Base-by-base conservation (phyloP, 1,140 invertebrate species). In the Lysiphlebus fabarum region DNA sequence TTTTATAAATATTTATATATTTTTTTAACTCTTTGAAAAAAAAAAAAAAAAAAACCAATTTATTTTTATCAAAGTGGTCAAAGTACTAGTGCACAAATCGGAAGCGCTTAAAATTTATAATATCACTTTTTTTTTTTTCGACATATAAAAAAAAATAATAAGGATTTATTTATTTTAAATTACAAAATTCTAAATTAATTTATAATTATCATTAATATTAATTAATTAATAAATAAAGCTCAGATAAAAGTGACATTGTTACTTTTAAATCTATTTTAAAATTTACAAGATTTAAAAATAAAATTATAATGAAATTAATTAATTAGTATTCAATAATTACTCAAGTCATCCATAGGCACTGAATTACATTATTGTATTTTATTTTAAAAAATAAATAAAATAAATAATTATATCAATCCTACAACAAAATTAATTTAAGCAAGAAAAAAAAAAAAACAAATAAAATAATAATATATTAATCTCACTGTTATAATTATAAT, bases 281-380 rank as follows among this genome's bases (percentile, higher is more conserved):
- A n/a, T n/a, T n/a, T n/a, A n/a, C n/a, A n/a, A n/a, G n/a, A n/a
- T n/a, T n/a, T n/a, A n/a, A n/a, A n/a, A n/a, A n/a, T n/a, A n/a
- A n/a, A n/a, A n/a, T n/a, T n/a, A n/a, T n/a, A n/a, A n/a, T n/a
- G n/a, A n/a, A n/a, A n/a, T n/a, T n/a, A n/a, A n/a, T n/a, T n/a
- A n/a, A n/a, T n/a, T n/a, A n/a, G n/a, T n/a, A n/a, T n/a, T n/a
- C n/a, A n/a, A n/a, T n/a, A n/a, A n/a, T n/a, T n/a, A n/a, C n/a
- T n/a, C n/a, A n/a, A n/a, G 34, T 51, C 49, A 56, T 62, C 56
- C 50, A 53, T 59, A 62, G 62, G 62, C 62, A 63, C 58, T 59
- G 47, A 49, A 63, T 63, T 58, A 61, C 58, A 60, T 54, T 47
- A 53, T 48, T 53, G 48, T 47, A 62, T 40, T n/a, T n/a, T 54